A percentile compares a stretch with the other conserved stretches of the same genome.
Conservation (phyloP, 2,888 invertebrate genomes). For the Limulus polyphemus region DNA sequence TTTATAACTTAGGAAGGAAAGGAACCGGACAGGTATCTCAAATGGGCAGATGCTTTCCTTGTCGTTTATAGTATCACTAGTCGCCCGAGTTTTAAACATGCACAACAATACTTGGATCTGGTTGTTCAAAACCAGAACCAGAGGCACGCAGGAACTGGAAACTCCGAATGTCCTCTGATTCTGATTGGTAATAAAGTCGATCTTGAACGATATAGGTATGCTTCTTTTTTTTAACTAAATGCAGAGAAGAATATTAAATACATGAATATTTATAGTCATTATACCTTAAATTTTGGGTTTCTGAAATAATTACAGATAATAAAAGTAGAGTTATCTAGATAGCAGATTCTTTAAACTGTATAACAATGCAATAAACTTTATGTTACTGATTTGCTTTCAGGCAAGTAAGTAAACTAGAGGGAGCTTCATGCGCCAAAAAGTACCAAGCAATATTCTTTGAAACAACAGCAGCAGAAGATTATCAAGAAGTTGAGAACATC, state of each 20-base stretch:
- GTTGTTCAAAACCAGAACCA: constrained; percentile 34
- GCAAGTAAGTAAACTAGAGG: constrained; percentile 26
- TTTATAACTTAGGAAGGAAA: constrained; percentile 31
- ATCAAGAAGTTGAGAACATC: constrained; percentile 34
- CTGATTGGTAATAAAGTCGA: constrained; percentile 41
- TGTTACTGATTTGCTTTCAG: constrained; percentile 4
- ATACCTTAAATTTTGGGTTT: too few species aligned
- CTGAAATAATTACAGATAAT: too few species aligned
- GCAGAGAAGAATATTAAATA: too few species aligned
- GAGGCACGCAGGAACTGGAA: constrained; percentile 25
- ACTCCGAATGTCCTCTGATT: constrained; percentile 34
- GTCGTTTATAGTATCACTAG: constrained; percentile 41
- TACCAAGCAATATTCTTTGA: constrained; percentile 36
- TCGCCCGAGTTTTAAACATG: constrained; percentile 36
- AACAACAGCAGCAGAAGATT: constrained; percentile 37
- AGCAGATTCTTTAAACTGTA: too few species aligned
- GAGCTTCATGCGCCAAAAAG: constrained; percentile 31
- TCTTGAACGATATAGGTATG: constrained; percentile 39
- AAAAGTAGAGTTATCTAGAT: too few species aligned
- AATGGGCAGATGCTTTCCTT: constrained; percentile 41
- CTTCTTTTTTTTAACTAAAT: too few species aligned
- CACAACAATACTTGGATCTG: constrained; percentile 37
- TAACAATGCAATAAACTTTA: too few species aligned
- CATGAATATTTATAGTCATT: too few species aligned
- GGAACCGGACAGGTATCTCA: constrained; percentile 36